These are phyloP conservation scores for Cottus gobio DNA, from an alignment of 2,113 vertebrate species.

Conservation along the genomic window DNA sequence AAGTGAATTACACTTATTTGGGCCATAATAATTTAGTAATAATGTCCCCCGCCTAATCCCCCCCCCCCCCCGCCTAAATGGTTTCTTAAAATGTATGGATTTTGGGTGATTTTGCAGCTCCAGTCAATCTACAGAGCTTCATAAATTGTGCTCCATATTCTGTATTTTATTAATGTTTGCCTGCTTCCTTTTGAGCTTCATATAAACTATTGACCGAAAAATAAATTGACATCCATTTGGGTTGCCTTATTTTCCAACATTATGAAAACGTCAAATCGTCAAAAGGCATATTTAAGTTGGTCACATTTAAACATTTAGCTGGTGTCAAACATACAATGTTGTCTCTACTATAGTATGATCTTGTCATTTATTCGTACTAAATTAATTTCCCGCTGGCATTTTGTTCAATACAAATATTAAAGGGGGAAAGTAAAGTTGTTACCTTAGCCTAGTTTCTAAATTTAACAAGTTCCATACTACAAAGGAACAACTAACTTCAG, in stretches of 20 bases:
- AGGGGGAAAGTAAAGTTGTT: neutral
- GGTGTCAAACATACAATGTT: neutral
- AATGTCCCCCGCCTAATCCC: no score
- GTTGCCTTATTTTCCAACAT: neutral
- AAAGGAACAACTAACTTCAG: no score
- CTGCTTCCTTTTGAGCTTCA: neutral
- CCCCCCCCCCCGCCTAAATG: no score
- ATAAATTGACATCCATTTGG: neutral
- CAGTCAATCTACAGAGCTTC: neutral
- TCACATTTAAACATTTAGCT: neutral
- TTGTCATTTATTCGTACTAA: neutral
- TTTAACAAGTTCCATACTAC: no score
- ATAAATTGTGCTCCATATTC: neutral
- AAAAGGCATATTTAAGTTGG: neutral
- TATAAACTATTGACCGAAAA: no score
- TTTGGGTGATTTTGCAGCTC: neutral
- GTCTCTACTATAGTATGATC: neutral
- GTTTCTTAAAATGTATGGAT: neutral
- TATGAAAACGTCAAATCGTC: neutral
- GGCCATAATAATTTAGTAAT: no score
- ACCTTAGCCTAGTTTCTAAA: neutral
- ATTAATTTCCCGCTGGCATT: neutral
- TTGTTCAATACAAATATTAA: neutral
- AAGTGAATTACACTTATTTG: no score
- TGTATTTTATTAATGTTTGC: neutral